Evolutionary conservation across 2,113 vertebrate genomes (phyloP).

Genomic region (Lonchura striata): DNA sequence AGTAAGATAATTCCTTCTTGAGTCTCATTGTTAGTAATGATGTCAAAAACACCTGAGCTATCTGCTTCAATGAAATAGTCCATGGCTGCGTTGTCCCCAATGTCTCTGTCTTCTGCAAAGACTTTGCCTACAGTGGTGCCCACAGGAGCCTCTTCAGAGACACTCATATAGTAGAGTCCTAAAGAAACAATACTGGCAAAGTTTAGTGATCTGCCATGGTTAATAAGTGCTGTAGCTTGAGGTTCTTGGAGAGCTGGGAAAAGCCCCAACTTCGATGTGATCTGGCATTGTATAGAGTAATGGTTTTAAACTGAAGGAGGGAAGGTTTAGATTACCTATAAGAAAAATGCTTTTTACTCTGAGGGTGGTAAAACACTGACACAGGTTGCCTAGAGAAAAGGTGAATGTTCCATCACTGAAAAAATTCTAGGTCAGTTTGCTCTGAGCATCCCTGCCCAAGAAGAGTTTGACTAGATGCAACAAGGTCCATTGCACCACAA

Average conservation of each 20-base stretch:
- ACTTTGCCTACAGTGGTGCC: slow-evolving; percentile 85
- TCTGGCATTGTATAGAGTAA: too few relatives aligned
- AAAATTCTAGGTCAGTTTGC: not conserved
- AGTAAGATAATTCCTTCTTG: slow-evolving; percentile 89
- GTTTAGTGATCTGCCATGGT: not conserved
- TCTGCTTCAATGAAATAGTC: slow-evolving; percentile 84
- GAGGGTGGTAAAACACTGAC: not conserved
- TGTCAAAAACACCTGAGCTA: slow-evolving; percentile 76
- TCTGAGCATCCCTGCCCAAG: not conserved
- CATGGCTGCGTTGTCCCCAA: slow-evolving; percentile 87
- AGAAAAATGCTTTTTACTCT: not conserved
- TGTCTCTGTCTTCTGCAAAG: slow-evolving; percentile 84
- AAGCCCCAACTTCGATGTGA: not conserved
- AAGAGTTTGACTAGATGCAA: not conserved
- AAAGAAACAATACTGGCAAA: not conserved
- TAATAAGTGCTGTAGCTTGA: not conserved
- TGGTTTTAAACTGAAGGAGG: not conserved
- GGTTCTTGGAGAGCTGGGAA: not conserved
- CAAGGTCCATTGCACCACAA: not conserved
- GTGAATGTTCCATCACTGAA: too few relatives aligned
- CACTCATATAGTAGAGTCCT: slow-evolving; percentile 83
- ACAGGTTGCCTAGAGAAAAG: not conserved
- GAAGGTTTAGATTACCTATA: not conserved
- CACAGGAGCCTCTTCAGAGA: slow-evolving; percentile 79
- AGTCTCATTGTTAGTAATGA: slow-evolving; percentile 82